Conservation (phyloP, 64 coral and sea anemone genomes). For the Actinia equina region DNA sequence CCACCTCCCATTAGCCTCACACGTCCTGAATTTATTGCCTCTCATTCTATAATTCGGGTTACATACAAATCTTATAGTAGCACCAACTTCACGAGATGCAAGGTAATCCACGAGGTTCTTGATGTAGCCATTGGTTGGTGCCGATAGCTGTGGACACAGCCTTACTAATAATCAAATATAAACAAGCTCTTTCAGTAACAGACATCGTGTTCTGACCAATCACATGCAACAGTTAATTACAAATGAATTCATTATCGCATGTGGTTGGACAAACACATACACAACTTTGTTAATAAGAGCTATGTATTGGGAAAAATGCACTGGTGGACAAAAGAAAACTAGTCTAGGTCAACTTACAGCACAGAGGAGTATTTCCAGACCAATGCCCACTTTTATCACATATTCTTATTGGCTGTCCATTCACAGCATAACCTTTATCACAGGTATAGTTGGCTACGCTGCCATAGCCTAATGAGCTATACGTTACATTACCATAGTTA, state of each 20-base stretch:
- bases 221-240: neutral
- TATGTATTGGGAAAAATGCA: too few species aligned
- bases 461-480: neutral
- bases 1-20: constrained; percentile 26
- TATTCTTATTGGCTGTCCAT: neutral
- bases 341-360: constrained; percentile 18
- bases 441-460: constrained; percentile 2
- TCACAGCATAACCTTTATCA: neutral
- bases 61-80: neutral
- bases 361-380: neutral
- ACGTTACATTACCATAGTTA: neutral
- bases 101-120: neutral
- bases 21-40: neutral
- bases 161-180: neutral
- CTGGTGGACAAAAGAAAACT: neutral
- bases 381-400: neutral
- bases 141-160: neutral
- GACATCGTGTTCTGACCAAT: neutral
- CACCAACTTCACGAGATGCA: neutral
- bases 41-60: constrained; percentile 2
- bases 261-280: too few species aligned
- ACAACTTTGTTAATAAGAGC: too few species aligned
- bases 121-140: neutral
- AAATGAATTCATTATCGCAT: too few species aligned
- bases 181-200: neutral